Conservation (phyloP, 2,888 invertebrate genomes). For the Megastigmus dorsalis region DNA sequence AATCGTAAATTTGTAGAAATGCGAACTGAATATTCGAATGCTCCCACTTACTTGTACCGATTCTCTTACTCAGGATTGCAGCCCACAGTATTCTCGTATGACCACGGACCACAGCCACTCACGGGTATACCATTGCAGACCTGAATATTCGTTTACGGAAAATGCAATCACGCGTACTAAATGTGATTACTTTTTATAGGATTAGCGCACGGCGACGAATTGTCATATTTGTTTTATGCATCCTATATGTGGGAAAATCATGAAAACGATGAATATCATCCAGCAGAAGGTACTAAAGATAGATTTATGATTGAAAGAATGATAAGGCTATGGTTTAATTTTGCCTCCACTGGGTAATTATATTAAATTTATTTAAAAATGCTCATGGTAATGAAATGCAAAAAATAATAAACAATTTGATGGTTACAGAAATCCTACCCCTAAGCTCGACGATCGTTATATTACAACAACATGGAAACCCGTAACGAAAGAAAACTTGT, state of each 20-base stretch:
- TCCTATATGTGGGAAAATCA: slow-evolving; percentile 57
- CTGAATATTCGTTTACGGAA: too few species aligned
- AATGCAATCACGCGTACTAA: too few species aligned
- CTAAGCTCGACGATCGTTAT: slow-evolving; percentile 51
- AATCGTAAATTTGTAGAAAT: slow-evolving; percentile 66
- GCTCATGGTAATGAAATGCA: too few species aligned
- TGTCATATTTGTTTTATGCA: slow-evolving; percentile 77
- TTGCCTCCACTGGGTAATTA: slow-evolving; percentile 65
- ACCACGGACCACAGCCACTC: slow-evolving; percentile 29
- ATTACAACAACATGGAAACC: slow-evolving; percentile 60
- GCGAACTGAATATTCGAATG: slow-evolving; percentile 19
- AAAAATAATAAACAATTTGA: background rate
- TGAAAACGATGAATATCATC: slow-evolving; percentile 6
- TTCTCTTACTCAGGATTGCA: slow-evolving; percentile 74
- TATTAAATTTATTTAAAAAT: too few species aligned
- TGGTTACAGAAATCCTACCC: slow-evolving; percentile 62
- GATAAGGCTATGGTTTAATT: slow-evolving; percentile 64
- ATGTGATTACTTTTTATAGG: slow-evolving; percentile 70
- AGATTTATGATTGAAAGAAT: slow-evolving; percentile 59
- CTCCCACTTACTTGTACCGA: slow-evolving; percentile 78
- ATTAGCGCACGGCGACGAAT: slow-evolving; percentile 79
- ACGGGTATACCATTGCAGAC: background rate
- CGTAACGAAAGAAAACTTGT: slow-evolving; percentile 41
- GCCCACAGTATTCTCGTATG: slow-evolving; percentile 23
- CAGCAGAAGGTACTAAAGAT: slow-evolving; percentile 57